Evolutionary conservation across 1,140 invertebrate genomes (phyloP), one percentile per base, ranked within the genome.

Genomic region (Homalodisca vitripennis): DNA sequence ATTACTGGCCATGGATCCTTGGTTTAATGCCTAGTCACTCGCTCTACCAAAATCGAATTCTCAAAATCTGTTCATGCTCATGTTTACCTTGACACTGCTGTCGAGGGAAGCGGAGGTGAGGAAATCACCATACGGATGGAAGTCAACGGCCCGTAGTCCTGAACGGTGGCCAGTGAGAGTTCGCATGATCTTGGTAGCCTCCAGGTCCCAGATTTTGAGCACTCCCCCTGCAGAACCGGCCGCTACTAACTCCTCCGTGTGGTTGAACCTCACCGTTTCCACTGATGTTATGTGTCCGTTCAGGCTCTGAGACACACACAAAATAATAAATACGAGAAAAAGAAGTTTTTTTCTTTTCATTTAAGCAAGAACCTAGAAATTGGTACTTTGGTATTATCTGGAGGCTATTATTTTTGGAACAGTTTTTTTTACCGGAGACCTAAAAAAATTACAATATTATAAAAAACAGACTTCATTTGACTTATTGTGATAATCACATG

Each of bases 61-160:
- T n/a, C n/a, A n/a, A n/a, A n/a, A n/a, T n/a, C n/a, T n/a, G n/a
- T n/a, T n/a, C n/a, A n/a, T n/a, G n/a, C n/a, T n/a, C n/a, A n/a
- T n/a, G n/a, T 12, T 71, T 75, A 87, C 86, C 80, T 94, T 94
- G 46, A 97, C 92, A 73, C 88, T 90, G 69, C 89, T 94, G 77
- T 99, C 97, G 73, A 90, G 86, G 74, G 95, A 97, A 0, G 96
- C 96, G 3, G 95, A 97, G 10, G 93, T 91, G 24, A 98, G 82
- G 79, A 96, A 92, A 78, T 98, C 94, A 13, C 95, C 96, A 80
- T 96, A 98, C 20, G 95, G 95, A 86, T 98, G 95, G 81, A 98
- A 98, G 81, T 98, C 95, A 77, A 98, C 87, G 76, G 92, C 93
- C 74, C 90, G 89, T 70, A 98, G 92, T 72, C 88, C 89, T 68